Conservation (phyloP, 2,888 invertebrate genomes). For the Callosobruchus maculatus region DNA sequence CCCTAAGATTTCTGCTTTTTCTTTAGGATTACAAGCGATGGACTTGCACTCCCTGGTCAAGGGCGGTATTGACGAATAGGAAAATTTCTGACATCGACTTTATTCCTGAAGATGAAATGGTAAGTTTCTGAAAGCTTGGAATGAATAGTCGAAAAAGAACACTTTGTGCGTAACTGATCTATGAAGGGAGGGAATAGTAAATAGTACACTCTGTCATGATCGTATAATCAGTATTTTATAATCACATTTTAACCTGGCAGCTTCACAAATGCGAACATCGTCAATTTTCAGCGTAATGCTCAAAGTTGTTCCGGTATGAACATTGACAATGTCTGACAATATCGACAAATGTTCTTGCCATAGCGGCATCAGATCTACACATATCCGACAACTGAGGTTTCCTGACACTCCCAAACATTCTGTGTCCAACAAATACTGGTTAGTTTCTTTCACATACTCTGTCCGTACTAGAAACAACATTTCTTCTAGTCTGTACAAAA, state of each 20-base stretch:
- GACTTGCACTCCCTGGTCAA: too few relatives aligned
- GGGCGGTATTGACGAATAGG: too few relatives aligned
- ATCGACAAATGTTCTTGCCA: background rate
- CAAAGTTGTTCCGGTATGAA: conserved; percentile 2
- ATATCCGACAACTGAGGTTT: background rate
- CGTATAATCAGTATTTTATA: conserved; percentile 2
- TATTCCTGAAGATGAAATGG: too few relatives aligned
- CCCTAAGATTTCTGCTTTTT: too few relatives aligned
- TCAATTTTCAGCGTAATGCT: conserved; percentile 8
- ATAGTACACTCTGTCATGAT: background rate
- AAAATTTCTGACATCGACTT: too few relatives aligned
- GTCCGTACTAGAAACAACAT: conserved; percentile 9
- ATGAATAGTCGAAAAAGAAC: too few relatives aligned
- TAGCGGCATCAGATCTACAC: background rate
- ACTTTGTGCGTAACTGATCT: too few relatives aligned
- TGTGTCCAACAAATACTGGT: conserved; percentile 9
- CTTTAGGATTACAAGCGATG: too few relatives aligned
- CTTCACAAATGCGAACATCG: conserved; percentile 6
- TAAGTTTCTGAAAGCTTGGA: too few relatives aligned
- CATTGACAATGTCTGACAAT: conserved; percentile 4
- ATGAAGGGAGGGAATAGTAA: too few relatives aligned
- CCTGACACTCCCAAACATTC: conserved; percentile 2
- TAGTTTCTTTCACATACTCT: conserved; percentile 7
- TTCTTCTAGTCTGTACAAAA: conserved; percentile 4
- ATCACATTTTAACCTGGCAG: conserved; percentile 5